Evolutionary conservation across 2,113 vertebrate genomes (phyloP).

Genomic region (Cheirogaleus medius): DNA sequence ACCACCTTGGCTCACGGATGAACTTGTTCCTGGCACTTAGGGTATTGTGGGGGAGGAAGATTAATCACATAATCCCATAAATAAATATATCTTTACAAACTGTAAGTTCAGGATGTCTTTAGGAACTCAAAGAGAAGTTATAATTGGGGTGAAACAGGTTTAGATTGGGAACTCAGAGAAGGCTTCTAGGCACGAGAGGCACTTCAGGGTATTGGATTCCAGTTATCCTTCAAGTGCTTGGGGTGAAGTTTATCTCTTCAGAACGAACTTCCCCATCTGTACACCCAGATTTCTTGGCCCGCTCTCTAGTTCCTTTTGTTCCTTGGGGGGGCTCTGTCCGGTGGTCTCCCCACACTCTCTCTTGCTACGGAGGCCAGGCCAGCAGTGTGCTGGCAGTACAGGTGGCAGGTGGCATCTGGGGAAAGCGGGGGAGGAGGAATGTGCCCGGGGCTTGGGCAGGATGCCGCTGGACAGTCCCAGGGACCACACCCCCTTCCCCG

Average conservation of each 20-base stretch:
- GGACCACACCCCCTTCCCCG: neutral
- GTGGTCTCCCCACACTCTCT: neutral
- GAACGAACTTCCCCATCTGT: neutral
- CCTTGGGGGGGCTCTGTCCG: neutral
- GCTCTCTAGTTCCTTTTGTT: neutral
- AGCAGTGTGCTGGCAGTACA: neutral
- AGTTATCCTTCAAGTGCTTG: neutral
- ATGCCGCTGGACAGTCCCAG: conserved; percentile 49
- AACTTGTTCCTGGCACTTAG: conserved; percentile 20
- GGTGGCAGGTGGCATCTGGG: conserved; percentile 52
- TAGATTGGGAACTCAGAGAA: neutral
- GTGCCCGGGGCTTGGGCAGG: conserved; percentile 59
- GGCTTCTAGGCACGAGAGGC: neutral
- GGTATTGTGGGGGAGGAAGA: conserved; percentile 34
- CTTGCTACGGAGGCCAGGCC: neutral
- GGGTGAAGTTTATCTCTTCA: neutral
- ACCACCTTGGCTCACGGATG: conserved; percentile 19
- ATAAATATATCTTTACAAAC: conserved; percentile 58
- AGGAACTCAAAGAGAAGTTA: conserved; percentile 35
- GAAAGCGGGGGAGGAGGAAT: conserved; percentile 56
- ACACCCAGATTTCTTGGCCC: neutral
- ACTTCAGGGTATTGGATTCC: neutral
- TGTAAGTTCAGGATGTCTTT: neutral
- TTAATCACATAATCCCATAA: conserved; percentile 68
- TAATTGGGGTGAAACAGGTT: neutral